Base-by-base conservation (phyloP, 2,797 vertebrate genomes). In the Linurgus olivaceus region DNA sequence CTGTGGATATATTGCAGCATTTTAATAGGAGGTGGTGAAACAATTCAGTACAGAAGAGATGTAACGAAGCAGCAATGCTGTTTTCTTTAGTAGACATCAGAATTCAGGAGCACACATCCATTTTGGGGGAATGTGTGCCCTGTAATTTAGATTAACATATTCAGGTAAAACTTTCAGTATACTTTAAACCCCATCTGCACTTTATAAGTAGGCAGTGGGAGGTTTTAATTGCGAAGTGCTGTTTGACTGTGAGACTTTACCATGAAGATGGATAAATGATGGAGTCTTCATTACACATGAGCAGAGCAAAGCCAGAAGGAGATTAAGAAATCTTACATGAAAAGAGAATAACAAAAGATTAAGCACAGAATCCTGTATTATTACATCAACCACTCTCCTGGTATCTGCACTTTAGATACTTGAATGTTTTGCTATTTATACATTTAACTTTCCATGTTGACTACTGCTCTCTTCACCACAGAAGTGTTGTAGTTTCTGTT, bases 401-500 rank as follows among this genome's bases (percentile, higher is more conserved):
- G 18, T 74, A 58, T 87, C 63, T 79, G 84, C 90, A 93, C 90
- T 96, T 94, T 77, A 88, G 73, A 58, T 77, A 45, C 35, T 95
- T 57, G 90, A 89, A 94, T 63, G 59, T 95, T 74, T 86, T 82
- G 21, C 35, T 92, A 1, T 90, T 94, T 82, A 17, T 77, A 54
- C 71, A 5, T 71, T 76, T 65, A 77, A 40, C 57, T 91, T 85
- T 10, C 77, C 9, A 0, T 61, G 38, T 51, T 65, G 63, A 70
- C 45, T 80, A 77, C 50, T 67, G 31, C 38, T 14, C 45, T 80
- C 55, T 80, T 72, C 61, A 13, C 44, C 8, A 2, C 3, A 50
- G 59, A 59, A 63, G 38, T 51, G 51, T 18, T 33, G 42, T 31
- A 7, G 42, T 35, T 59, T 44, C 61, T 73, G 8, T 89, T 82